Evolutionary conservation across 2,113 vertebrate genomes (phyloP), one percentile per base, ranked within the genome.

Genomic region (Syrmaticus mikado): DNA sequence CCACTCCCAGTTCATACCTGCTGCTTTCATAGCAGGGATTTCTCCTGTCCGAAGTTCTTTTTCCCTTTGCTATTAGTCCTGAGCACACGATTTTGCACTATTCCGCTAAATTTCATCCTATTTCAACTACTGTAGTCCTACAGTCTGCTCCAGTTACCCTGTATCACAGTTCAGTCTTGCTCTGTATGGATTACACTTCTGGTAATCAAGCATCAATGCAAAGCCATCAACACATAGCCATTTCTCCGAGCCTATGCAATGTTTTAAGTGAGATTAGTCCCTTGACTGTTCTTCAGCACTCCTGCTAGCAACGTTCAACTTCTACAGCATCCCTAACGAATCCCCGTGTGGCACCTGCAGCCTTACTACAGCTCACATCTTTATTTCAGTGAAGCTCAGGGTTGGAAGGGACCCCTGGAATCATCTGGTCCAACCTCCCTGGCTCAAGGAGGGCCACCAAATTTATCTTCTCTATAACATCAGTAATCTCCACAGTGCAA

Each of bases 161-260:
- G 6, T 40, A 53, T 6, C 71, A 53, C 45, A 34, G 76, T 76
- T n/a, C 6, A 1, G 15, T 40, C 53, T 40, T 67, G 22, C 32
- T 75, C 52, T 60, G 6, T 41, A 13, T 34, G 1, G 1, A 34
- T 0, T 1, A 55, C 50, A 50, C 11, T 28, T 6, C 32, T 64
- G 17, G 46, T 48, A 62, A 34, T 70, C 64, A 32, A 8, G 4
- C 65, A 32, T 3, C 53, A 62, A 13, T 62, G 46, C n/a, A 62
- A 74, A 90, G 13, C 30, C 61, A 61, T 32, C 67, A 48, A 80
- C n/a, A 62, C 12, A n/a, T 5, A 8, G 8, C 32, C 2, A 18
- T 7, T 57, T 48, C 61, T 50, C 76, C 19, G 85, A 70, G 40
- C 27, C 48, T 50, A n/a, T 9, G 10, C 36, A 17, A 52, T 13